Evolutionary conservation across 2,113 vertebrate genomes (phyloP).

Genomic region (Spea multiplicata): DNA sequence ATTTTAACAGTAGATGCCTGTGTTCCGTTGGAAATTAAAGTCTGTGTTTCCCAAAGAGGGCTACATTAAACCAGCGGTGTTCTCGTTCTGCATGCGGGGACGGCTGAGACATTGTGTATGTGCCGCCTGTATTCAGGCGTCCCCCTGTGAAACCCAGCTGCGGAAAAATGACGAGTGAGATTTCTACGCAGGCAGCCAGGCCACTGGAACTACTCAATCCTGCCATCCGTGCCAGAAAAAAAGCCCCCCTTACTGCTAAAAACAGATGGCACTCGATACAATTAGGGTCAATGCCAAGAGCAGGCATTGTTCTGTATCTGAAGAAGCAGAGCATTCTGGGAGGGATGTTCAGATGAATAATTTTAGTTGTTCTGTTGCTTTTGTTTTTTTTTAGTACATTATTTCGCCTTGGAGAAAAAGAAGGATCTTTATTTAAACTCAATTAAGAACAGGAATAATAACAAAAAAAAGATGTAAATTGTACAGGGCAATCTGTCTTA

Average conservation of each 20-base stretch:
- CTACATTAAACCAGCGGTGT: not conserved
- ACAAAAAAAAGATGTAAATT: not conserved
- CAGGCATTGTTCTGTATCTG: constrained; percentile 29
- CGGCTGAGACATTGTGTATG: not conserved
- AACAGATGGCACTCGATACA: constrained; percentile 34
- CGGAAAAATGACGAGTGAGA: not conserved
- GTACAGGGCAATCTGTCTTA: not conserved
- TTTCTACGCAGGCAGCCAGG: not conserved
- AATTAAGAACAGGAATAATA: not conserved
- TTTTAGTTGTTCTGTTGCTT: not conserved
- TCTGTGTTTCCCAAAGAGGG: not conserved
- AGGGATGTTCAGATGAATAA: not conserved
- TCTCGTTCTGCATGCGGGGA: not conserved
- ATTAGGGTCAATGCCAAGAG: constrained; percentile 43
- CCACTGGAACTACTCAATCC: not conserved
- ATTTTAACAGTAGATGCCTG: constrained; percentile 12
- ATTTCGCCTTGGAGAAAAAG: not conserved
- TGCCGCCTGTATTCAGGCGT: not conserved
- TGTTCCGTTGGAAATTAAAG: constrained; percentile 31
- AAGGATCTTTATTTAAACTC: not conserved
- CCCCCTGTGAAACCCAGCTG: not conserved
- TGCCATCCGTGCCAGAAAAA: not conserved
- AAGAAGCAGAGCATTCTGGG: not conserved
- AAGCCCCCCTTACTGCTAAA: not conserved
- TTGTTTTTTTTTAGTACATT: not conserved